Evolutionary conservation across 2,888 invertebrate species (phyloP).

Genomic region (Torymus aiolomorphi): DNA sequence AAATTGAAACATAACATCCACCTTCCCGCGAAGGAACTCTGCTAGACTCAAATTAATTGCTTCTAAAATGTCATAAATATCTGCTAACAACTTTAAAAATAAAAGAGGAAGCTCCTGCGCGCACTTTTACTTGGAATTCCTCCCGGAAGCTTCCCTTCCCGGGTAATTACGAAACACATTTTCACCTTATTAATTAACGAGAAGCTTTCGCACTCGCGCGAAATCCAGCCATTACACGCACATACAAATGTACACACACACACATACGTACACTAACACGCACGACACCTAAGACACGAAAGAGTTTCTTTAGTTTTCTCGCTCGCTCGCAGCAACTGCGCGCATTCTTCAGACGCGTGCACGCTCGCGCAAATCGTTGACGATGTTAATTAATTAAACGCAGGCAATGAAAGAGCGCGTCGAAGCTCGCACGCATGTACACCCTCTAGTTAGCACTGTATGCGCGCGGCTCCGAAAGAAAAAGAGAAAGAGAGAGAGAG

Average conservation of each 20-base stretch:
- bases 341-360: not conserved
- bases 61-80: slow-evolving; percentile 42
- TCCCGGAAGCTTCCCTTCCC: not conserved
- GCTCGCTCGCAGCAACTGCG: not conserved
- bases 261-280: not conserved
- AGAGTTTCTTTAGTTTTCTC: slow-evolving; percentile 42
- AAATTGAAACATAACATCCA: slow-evolving; percentile 10
- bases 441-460: too few species aligned
- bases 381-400: slow-evolving; percentile 55
- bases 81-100: slow-evolving; percentile 16
- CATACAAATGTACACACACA: too few species aligned
- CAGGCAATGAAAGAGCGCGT: slow-evolving; percentile 45
- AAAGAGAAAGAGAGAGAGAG: not conserved
- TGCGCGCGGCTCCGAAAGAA: not conserved
- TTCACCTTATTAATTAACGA: slow-evolving; percentile 49
- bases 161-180: slow-evolving; percentile 42
- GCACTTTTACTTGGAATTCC: slow-evolving; percentile 25
- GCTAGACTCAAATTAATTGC: slow-evolving; percentile 54
- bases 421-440: slow-evolving; percentile 20
- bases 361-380: slow-evolving; percentile 31
- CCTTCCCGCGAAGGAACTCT: slow-evolving; percentile 7
- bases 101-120: not conserved
- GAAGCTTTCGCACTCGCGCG: slow-evolving; percentile 1
- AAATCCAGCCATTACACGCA: too few species aligned
- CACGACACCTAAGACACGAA: slow-evolving; percentile 42